phyloP scores from a whole-genome alignment of 1,140 invertebrate species.

The Oryctes rhinoceros region DNA sequence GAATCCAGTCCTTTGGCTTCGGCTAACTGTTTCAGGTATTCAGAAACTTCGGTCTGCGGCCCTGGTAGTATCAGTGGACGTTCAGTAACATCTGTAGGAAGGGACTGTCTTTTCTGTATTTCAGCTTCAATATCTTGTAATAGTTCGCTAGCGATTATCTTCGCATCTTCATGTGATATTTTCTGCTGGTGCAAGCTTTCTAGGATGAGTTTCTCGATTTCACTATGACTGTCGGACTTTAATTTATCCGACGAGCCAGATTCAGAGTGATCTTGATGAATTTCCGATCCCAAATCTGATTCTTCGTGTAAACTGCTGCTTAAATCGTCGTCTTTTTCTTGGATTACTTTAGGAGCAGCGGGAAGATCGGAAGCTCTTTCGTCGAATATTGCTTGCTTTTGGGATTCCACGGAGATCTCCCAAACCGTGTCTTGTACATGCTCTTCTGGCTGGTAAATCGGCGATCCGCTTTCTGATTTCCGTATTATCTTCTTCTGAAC shows the following conservation, averaged over 20 bases:
- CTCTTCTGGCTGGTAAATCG: conserved; percentile 67
- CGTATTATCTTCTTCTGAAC: conserved; percentile 21
- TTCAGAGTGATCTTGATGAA: conserved; percentile 58
- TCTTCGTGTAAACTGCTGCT: conserved; percentile 55
- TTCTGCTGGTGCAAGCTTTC: conserved; percentile 62
- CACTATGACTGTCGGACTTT: conserved; percentile 57
- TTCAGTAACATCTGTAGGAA: conserved; percentile 40
- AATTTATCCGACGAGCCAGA: conserved; percentile 55
- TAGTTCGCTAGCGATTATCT: conserved; percentile 63
- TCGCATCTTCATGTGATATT: conserved; percentile 65
- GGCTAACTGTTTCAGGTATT: conserved; percentile 59
- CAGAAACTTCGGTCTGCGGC: conserved; percentile 39
- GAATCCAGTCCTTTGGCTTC: conserved; percentile 62
- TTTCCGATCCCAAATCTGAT: conserved; percentile 59
- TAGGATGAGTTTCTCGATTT: conserved; percentile 59
- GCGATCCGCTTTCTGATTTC: conserved; percentile 55
- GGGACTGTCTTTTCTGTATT: conserved; percentile 60
- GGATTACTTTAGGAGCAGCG: conserved; percentile 28
- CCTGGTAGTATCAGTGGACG: conserved; percentile 43
- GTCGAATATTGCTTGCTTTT: conserved; percentile 52
- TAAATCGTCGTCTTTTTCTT: conserved; percentile 59
- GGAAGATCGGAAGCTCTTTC: conserved; percentile 53
- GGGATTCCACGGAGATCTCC: conserved; percentile 70
- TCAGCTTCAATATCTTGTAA: conserved; percentile 66
- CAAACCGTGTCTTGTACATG: conserved; percentile 69